Evolutionary conservation across 2,888 invertebrate genomes (phyloP).

Genomic region (Notocelia uddmanniana): DNA sequence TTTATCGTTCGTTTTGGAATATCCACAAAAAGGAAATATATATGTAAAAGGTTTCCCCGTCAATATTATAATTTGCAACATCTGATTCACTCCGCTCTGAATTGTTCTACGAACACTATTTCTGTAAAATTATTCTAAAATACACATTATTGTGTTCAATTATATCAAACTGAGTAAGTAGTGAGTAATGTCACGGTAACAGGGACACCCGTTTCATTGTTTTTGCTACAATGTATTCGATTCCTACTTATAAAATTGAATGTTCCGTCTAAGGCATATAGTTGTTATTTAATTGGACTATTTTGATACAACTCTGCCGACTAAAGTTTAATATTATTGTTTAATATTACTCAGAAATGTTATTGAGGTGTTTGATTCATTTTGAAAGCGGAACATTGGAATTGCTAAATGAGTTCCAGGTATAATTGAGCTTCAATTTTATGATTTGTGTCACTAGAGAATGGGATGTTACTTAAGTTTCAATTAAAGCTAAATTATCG

Average conservation of each 20-base stretch:
- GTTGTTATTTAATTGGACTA: neutral
- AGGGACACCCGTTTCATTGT: neutral
- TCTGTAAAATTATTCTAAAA: conserved; percentile 13
- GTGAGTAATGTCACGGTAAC: conserved; percentile 16
- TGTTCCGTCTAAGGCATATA: neutral
- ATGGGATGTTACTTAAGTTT: neutral
- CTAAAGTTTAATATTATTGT: neutral
- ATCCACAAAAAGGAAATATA: neutral
- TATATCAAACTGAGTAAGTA: conserved; percentile 21
- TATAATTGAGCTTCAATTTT: neutral
- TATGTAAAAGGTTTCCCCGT: neutral
- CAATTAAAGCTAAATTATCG: neutral
- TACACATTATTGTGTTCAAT: conserved; percentile 10
- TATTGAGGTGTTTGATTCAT: neutral
- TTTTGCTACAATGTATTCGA: neutral
- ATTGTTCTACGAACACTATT: conserved; percentile 13
- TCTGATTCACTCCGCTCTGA: conserved; percentile 9
- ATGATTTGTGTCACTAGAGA: neutral
- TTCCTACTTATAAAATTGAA: neutral
- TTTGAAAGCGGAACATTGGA: neutral
- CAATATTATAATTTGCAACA: conserved; percentile 14
- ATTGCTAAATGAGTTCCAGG: neutral
- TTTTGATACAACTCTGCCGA: neutral
- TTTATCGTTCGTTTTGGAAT: neutral
- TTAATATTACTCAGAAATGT: neutral